Percentiles rank a stretch among this genome's conserved stretches.
These are phyloP conservation scores for Pinctada fucata DNA, from an alignment of 2,888 invertebrate genomes.

Conservation along the genomic window DNA sequence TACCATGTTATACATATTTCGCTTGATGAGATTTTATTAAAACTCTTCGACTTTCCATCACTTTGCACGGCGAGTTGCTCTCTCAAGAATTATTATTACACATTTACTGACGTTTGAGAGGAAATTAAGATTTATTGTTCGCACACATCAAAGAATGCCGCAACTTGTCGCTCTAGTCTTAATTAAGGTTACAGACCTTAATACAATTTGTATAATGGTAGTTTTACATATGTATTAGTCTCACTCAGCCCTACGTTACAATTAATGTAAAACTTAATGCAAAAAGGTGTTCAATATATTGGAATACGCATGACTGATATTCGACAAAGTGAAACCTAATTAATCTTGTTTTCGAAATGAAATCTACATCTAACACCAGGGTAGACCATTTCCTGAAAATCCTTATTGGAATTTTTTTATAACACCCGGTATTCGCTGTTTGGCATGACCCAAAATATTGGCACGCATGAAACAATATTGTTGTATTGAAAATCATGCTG, in stretches of 20 bases:
- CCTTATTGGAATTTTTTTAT: slow-evolving; percentile 25
- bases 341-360: slow-evolving; percentile 42
- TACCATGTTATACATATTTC: neutral
- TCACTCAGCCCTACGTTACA: slow-evolving; percentile 30
- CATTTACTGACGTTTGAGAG: slow-evolving; percentile 36
- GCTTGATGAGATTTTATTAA: neutral
- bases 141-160: slow-evolving; percentile 37
- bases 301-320: slow-evolving; percentile 31
- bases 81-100: slow-evolving; percentile 24
- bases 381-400: slow-evolving; percentile 43
- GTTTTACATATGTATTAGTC: slow-evolving; percentile 45
- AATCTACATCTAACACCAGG: slow-evolving; percentile 38
- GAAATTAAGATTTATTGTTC: slow-evolving; percentile 46
- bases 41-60: neutral
- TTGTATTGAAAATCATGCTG: neutral
- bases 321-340: slow-evolving; percentile 38
- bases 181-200: slow-evolving; percentile 37
- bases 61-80: neutral
- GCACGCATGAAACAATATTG: neutral
- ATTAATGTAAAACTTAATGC: slow-evolving; percentile 42
- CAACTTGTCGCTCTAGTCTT: slow-evolving; percentile 34
- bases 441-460: too few relatives aligned
- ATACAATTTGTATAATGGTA: slow-evolving; percentile 45
- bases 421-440: too few relatives aligned
- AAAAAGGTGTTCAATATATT: slow-evolving; percentile 40